Evolutionary conservation across 2,113 vertebrate species (phyloP), one percentile per base, ranked within the genome.

Genomic region (Sylvilagus bachmani): DNA sequence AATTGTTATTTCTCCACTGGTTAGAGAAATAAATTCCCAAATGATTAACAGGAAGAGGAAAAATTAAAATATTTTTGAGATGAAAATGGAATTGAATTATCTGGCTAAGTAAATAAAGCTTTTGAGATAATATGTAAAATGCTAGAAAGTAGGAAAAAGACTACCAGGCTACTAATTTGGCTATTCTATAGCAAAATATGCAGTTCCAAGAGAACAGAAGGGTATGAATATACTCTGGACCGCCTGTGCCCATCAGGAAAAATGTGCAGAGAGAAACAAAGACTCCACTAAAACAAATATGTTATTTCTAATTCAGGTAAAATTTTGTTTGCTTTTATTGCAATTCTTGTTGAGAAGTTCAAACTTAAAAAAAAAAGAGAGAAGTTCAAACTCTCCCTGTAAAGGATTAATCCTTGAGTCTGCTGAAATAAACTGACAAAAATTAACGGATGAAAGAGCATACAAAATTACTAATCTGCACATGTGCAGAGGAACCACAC

Each of bases 41-140:
- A 62, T 31, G 86, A 93, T 82, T 71, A 29, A 73, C 6, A 94
- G 27, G 1, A 69, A 74, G 10, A 81, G 86, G 61, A 77, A 85
- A 90, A 89, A 70, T n/a, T 29, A 81, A 12, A 70, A 95, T 88
- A 1, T 9, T 19, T 33, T 91, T 44, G 31, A 89, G 6, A 67
- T 73, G 16, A 90, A 75, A 70, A 78, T 29, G 22, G 84, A 79
- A 58, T 71, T 33, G 13, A 58, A 7, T 77, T 38, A 49, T 87
- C 77, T 82, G 14, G 10, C 21, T 78, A 90, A 49, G 44, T 38
- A 22, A 87, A n/a, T 83, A 58, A 25, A 73, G 4, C 33, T 90
- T 86, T 79, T 25, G 22, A 90, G 61, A 78, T 83, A 90, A 90
- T 71, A 86, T 11, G 49, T 11, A 82, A 90, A 78, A 53, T 75